Percentiles rank a stretch among this genome's conserved stretches.
phyloP scores from a whole-genome alignment of 1,140 invertebrate genomes.

The Aphis craccivora region DNA sequence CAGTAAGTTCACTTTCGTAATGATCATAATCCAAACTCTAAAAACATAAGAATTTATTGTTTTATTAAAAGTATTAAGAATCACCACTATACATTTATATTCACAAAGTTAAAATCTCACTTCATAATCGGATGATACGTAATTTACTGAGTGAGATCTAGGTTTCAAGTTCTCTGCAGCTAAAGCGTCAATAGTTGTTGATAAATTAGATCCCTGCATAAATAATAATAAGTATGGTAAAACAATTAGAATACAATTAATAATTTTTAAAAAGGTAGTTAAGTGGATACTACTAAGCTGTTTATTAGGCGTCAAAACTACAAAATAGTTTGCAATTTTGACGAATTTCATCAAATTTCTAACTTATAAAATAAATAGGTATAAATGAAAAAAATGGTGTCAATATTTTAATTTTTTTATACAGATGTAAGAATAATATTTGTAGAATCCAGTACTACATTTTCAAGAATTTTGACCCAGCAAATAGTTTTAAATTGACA shows the following conservation, averaged over 20 bases:
- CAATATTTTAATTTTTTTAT: too few relatives aligned
- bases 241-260: not conserved
- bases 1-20: conserved; percentile 82
- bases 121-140: conserved; percentile 48
- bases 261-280: too few relatives aligned
- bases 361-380: too few relatives aligned
- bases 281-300: too few relatives aligned
- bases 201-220: not conserved
- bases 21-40: conserved; percentile 92
- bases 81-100: not conserved
- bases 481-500: too few relatives aligned
- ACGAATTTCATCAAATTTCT: too few relatives aligned
- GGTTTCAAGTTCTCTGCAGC: not conserved
- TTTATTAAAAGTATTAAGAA: not conserved
- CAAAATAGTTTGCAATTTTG: too few relatives aligned
- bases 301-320: too few relatives aligned
- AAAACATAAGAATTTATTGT: conserved; percentile 61
- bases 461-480: too few relatives aligned
- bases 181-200: not conserved
- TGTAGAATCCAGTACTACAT: too few relatives aligned
- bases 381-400: too few relatives aligned
- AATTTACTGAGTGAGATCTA: conserved; percentile 43
- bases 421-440: too few relatives aligned
- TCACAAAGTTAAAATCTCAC: conserved; percentile 35
- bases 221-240: not conserved